phyloP scores from a whole-genome alignment of 92 coral and sea anemone genomes.

The Umimayanthus kanabou region DNA sequence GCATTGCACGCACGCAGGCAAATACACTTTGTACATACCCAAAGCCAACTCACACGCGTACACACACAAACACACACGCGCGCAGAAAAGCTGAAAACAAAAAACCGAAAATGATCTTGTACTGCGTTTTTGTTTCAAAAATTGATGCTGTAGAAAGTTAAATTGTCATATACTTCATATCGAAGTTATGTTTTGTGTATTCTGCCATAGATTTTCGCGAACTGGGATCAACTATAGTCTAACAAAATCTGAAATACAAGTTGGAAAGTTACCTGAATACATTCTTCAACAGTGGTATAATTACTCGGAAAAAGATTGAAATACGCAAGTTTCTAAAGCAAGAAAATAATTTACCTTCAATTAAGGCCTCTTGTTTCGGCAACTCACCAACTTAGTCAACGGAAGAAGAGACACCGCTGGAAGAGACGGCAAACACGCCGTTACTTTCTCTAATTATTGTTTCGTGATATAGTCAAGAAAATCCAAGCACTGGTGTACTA shows the following conservation, averaged over 20 bases:
- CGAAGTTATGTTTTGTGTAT: not conserved
- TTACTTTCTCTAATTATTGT: not conserved
- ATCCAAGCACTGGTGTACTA: no score
- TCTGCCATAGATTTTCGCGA: not conserved
- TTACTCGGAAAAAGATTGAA: not conserved
- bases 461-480: not conserved
- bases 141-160: not conserved
- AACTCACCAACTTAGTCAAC: not conserved
- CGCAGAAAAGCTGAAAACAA: no score
- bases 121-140: no score
- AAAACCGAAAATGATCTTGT: no score
- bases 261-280: not conserved
- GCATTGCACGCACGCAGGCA: no score
- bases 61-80: not conserved
- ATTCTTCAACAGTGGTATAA: not conserved
- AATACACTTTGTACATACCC: not conserved
- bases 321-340: not conserved
- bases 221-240: no score
- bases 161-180: not conserved
- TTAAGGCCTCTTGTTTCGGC: not conserved
- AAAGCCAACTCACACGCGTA: not conserved
- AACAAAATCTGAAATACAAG: not conserved
- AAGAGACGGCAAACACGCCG: not conserved
- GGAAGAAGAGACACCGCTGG: not conserved
- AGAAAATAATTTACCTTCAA: no score